Base-by-base conservation (phyloP, 2,888 invertebrate genomes). In the Euphydryas editha region DNA sequence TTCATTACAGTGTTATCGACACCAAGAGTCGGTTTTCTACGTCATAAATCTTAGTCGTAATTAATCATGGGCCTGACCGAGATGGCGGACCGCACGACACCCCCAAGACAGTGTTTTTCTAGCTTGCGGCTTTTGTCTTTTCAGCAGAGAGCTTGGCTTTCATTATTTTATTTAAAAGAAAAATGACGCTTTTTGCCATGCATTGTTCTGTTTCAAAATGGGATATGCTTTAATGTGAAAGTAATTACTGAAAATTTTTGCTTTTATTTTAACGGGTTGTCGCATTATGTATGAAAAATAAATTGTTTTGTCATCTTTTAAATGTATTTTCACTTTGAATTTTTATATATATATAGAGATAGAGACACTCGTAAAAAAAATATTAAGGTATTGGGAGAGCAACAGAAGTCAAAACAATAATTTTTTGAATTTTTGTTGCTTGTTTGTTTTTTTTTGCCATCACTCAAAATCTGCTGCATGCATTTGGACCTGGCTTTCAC, bases 11-110 rank as follows among this genome's bases (percentile, higher is more conserved):
- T 73, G 69, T 76, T 76, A 76, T 76, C 76, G 79, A 76, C 74
- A 75, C 72, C 67, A 65, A 67, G 73, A 75, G 76, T 77, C 75
- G 76, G 70, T 75, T 72, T 73, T 69, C 72, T 70, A 70, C 73
- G 69, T 79, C 76, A 81, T 81, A 81, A 80, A 81, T 81, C 81
- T 81, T 70, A 46, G 64, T 59, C 58, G 74, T 78, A 79, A 80
- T 81, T 81, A 81, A 81, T 81, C 80, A 81, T 72, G 73, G 67
- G 70, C 62, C 76, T 76, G 78, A 75, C 76, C 75, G 68, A 74
- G 77, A 78, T 76, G 72, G 78, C 71, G 74, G 68, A 70, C 65
- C 64, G 69, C 62, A 69, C 51, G 67, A 73, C 72, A 74, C 73
- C 71, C 72, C 69, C 63, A 70, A 76, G 79, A 77, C 77, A 75